Evolutionary conservation across 30 jellyfish, hydroid and myxozoan species (phyloP).

Genomic region (Rhopilema esculentum): DNA sequence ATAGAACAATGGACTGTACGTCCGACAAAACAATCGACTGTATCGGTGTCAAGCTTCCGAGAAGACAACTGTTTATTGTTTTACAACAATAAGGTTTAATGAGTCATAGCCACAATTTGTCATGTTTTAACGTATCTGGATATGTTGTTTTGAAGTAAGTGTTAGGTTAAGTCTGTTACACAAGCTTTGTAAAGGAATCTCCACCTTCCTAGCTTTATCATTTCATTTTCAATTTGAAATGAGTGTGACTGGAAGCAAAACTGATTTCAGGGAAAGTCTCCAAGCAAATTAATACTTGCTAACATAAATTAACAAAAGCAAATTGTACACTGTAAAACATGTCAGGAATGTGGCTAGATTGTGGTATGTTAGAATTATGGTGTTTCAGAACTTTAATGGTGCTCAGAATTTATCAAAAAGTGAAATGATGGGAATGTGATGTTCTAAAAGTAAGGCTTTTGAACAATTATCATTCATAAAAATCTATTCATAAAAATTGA

Average conservation of each 20-base stretch:
- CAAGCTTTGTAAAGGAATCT: background rate
- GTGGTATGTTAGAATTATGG: too few relatives aligned
- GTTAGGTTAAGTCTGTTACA: background rate
- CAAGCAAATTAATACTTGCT: too few relatives aligned
- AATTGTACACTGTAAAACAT: too few relatives aligned
- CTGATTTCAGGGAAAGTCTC: background rate
- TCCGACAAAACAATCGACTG: conserved; percentile 1
- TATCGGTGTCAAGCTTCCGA: background rate
- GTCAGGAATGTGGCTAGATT: too few relatives aligned
- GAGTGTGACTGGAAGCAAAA: background rate
- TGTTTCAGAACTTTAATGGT: too few relatives aligned
- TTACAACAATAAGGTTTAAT: background rate
- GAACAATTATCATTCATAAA: too few relatives aligned
- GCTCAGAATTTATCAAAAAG: background rate
- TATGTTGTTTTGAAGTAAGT: background rate
- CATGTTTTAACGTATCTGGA: background rate
- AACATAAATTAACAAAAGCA: too few relatives aligned
- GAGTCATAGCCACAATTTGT: background rate
- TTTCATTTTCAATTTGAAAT: background rate
- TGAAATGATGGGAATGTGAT: too few relatives aligned
- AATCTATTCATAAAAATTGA: too few relatives aligned
- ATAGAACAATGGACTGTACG: conserved; percentile 4
- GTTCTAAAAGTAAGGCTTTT: background rate
- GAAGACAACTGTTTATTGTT: background rate
- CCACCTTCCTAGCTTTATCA: too few relatives aligned